Evolutionary conservation across 2,113 vertebrate species (phyloP), one percentile per base, ranked within the genome.

Genomic region (Syrrhaptes paradoxus): DNA sequence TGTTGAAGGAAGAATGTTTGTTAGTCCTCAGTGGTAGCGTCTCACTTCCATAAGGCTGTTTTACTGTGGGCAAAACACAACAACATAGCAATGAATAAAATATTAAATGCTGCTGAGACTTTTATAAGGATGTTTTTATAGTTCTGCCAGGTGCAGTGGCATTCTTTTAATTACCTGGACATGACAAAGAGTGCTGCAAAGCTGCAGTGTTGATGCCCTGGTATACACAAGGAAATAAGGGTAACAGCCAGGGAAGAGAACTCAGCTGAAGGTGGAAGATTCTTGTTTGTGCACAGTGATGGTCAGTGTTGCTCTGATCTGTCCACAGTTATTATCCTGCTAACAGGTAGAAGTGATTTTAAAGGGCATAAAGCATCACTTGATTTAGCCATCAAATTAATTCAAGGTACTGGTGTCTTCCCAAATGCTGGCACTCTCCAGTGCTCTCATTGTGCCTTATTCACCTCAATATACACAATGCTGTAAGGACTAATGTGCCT

Each of bases 91-190:
- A 92, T 95, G 83, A 96, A 96, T 96, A 92, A 90, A 93, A 88
- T 58, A 85, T 55, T 83, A 88, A 91, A 91, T 85, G 49, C 66
- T 87, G 62, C 55, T 34, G 58, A 90, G 62, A 54, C 82, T 89
- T 96, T 93, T 90, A 94, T 78, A 89, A 85, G 78, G 89, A 77
- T 49, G 29, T 87, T 91, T 87, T 85, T 79, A 71, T 84, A 83
- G 82, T 62, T 76, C 46, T 84, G 2, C 38, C 87, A 86, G 84
- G 75, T 73, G 52, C 46, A 73, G 58, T 67, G 78, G 67, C 54
- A 83, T 87, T 88, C 58, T 84, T 84, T 84, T 90, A 93, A 94
- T 96, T 93, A 90, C 77, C 66, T 86, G 80, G 87, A 74, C 79
- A 86, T 90, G 90, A 92, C 68, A 85, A 76, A 76, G 74, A 74